Conservation (phyloP, 2,888 invertebrate species). For the Aelia acuminata region DNA sequence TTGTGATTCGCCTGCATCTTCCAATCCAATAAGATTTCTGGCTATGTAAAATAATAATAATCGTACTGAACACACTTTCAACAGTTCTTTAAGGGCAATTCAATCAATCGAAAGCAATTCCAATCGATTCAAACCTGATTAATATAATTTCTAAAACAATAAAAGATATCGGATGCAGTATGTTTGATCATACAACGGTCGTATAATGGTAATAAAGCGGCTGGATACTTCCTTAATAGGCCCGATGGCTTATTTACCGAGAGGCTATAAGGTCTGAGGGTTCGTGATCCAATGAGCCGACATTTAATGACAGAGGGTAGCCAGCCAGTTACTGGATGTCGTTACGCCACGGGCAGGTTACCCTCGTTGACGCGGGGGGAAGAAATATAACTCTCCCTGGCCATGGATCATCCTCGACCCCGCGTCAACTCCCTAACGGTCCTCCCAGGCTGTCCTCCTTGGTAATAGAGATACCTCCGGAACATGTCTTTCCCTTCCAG, state of each 20-base stretch:
- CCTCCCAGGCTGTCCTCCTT: not conserved
- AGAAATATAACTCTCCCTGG: not conserved
- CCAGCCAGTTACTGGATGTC: slow-evolving; percentile 34
- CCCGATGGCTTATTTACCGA: slow-evolving; percentile 36
- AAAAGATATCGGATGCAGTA: not conserved
- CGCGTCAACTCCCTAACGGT: not conserved
- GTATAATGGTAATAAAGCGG: not conserved
- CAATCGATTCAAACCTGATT: not conserved
- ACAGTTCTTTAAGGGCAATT: too few relatives aligned
- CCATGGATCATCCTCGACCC: slow-evolving; percentile 17
- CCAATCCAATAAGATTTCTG: not conserved
- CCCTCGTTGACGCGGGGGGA: not conserved
- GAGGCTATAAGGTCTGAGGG: slow-evolving; percentile 1
- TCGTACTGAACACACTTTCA: too few relatives aligned
- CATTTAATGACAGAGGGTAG: slow-evolving; percentile 28
- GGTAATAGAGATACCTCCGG: not conserved
- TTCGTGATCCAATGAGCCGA: slow-evolving; percentile 20
- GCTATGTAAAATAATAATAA: too few relatives aligned
- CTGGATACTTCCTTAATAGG: not conserved
- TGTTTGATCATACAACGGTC: slow-evolving; percentile 30
- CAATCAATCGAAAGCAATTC: not conserved
- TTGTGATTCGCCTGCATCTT: not conserved
- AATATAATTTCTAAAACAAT: not conserved
- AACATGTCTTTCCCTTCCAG: not conserved
- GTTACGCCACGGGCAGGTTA: not conserved